Evolutionary conservation across 2,797 vertebrate species (phyloP).

Genomic region (Caiman crocodilus): DNA sequence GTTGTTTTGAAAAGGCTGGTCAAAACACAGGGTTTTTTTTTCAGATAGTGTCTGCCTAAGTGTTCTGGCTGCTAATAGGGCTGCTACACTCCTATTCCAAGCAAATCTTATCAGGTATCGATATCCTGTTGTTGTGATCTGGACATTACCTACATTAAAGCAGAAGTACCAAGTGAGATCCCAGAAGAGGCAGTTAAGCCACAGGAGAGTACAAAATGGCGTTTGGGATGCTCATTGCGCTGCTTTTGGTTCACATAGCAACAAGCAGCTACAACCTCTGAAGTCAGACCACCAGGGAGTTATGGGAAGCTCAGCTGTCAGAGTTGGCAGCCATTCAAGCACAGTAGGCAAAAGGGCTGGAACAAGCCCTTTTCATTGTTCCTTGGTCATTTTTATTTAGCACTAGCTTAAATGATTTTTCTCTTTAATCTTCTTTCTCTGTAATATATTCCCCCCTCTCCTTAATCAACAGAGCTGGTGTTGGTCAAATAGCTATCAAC

Average conservation of each 20-base stretch:
- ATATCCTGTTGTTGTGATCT: constrained; percentile 39
- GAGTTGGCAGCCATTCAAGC: constrained; percentile 76
- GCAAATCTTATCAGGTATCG: not conserved
- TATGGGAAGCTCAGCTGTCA: constrained; percentile 78
- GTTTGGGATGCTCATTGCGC: constrained; percentile 24
- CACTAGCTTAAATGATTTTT: constrained; percentile 36
- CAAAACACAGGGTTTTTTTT: constrained; percentile 20
- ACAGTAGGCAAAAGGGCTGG: constrained; percentile 39
- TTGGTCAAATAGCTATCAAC: constrained; percentile 15
- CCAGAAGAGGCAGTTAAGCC: not conserved
- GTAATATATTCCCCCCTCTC: not conserved
- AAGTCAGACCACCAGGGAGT: constrained; percentile 71
- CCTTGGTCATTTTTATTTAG: constrained; percentile 43
- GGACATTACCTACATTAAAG: constrained; percentile 26
- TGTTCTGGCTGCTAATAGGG: not conserved
- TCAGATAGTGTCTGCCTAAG: not conserved
- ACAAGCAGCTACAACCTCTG: constrained; percentile 73
- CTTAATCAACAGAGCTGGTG: constrained; percentile 17
- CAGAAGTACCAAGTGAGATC: not conserved
- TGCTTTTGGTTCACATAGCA: constrained; percentile 80
- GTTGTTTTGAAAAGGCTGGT: constrained; percentile 18
- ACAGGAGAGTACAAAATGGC: not conserved
- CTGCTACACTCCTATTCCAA: not conserved
- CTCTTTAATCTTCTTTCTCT: constrained; percentile 24
- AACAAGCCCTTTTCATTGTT: constrained; percentile 28